Base-by-base conservation (phyloP, 2,888 invertebrate species). In the Torymus tubicola region DNA sequence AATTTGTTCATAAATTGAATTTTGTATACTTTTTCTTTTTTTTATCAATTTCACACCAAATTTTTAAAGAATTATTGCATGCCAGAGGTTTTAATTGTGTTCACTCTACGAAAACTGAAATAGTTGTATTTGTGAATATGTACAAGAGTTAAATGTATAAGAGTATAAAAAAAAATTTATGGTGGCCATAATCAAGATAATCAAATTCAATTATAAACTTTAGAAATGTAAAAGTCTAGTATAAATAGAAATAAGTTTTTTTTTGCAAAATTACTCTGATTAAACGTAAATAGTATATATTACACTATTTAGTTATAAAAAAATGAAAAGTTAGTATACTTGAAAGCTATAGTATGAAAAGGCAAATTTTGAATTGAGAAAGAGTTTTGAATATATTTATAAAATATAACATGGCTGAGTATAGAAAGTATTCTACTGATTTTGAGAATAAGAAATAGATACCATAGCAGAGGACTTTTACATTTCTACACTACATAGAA, bases 71-170 rank as follows among this genome's bases (percentile, higher is more conserved):
- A 42, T 42, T 42, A 8, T 42, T 10, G 65, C 73, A 78, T 78
- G 67, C 72, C 61, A 61, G 13, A 16, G 55, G 18, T 70, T 63
- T 78, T 65, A 31, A 50, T 31, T 53, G 68, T 57, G 24, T 53
- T 65, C 42, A 63, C 64, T 58, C 21, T 58, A 70, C 18, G 42
- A 69, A 64, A 11, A 57, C 61, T 63, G 73, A 24, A 1, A 63
- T 42, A 77, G 71, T 60, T 57, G 60, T 63, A 21, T 73, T 11
- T 72, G 61, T 78, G 16, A 61, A 52, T 60, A 68, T 73, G 78
- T 78, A 69, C 71, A 61, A 68, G 72, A 68, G 72, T 78, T 18
- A 16, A 71, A 68, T 72, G 72, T 73, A 78, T 61, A 68, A 73
- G 55, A 78, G 68, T 68, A 55, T 63, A 78, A 55, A 50, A 18